Evolutionary conservation across 2,888 invertebrate species (phyloP).

Genomic region (Megalurothrips usitatus): DNA sequence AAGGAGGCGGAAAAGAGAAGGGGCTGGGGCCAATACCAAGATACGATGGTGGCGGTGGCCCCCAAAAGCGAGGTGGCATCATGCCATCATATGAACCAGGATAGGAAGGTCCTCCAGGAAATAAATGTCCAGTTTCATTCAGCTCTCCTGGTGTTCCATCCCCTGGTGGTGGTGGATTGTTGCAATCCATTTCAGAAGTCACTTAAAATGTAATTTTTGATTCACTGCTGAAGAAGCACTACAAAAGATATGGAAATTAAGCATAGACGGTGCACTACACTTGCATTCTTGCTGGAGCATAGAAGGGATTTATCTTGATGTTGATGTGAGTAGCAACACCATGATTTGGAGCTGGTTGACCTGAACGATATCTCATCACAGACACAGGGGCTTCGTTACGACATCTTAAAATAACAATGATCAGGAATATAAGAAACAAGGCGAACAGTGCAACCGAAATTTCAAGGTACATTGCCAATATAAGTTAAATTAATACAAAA

Average conservation of each 20-base stretch:
- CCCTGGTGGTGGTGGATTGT: background rate
- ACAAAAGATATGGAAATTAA: background rate
- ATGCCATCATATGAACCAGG: background rate
- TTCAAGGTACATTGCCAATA: slow-evolving; percentile 12
- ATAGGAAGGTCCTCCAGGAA: slow-evolving; percentile 3
- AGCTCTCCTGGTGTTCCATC: background rate
- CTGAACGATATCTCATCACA: background rate
- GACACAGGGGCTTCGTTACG: background rate
- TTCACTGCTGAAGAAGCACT: background rate
- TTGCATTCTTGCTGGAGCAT: slow-evolving; percentile 16
- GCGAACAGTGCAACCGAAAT: background rate
- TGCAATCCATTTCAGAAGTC: background rate
- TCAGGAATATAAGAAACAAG: background rate
- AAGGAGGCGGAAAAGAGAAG: slow-evolving; percentile 23
- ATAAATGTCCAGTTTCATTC: slow-evolving; percentile 3
- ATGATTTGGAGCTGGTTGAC: background rate
- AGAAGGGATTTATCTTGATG: slow-evolving; percentile 11
- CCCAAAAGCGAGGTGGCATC: background rate
- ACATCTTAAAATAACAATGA: slow-evolving; percentile 7
- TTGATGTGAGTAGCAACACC: slow-evolving; percentile 16
- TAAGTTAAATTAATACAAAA: background rate
- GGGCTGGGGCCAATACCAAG: background rate
- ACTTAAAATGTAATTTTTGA: background rate
- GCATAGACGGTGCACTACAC: background rate
- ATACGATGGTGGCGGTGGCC: slow-evolving; percentile 27